phyloP scores from a whole-genome alignment of 2,888 invertebrate species.

The Agonum fuliginosum region DNA sequence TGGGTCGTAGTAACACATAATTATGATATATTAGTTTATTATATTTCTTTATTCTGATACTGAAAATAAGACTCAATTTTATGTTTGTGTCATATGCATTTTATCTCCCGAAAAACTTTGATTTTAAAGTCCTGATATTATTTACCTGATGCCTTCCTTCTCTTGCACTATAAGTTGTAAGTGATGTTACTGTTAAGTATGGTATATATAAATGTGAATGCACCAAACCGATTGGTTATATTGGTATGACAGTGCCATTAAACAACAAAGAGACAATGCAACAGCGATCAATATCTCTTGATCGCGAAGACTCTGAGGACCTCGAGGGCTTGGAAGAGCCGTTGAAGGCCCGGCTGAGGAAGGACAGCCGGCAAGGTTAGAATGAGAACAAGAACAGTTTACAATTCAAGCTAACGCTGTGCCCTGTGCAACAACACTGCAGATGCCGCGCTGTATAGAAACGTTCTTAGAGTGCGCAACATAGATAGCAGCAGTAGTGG shows the following conservation, averaged over 20 bases:
- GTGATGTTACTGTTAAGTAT: neutral
- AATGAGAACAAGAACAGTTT: conserved; percentile 64
- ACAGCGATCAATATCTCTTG: conserved; percentile 79
- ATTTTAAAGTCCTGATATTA: neutral
- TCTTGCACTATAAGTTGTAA: conserved; percentile 5
- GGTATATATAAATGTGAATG: neutral
- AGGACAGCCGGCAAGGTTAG: conserved; percentile 80
- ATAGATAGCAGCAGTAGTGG: conserved; percentile 50
- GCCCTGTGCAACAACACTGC: conserved; percentile 27
- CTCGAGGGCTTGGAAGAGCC: conserved; percentile 81
- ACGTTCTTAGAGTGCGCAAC: conserved; percentile 42
- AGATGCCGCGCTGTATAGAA: conserved; percentile 40
- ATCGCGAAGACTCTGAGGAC: conserved; percentile 77
- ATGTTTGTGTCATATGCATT: too few relatives aligned
- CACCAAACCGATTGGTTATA: conserved; percentile 9
- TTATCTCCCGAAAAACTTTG: too few relatives aligned
- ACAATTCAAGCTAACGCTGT: conserved; percentile 31
- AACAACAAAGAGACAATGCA: conserved; percentile 80
- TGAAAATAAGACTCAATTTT: too few relatives aligned
- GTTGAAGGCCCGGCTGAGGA: conserved; percentile 77
- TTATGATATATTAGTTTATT: too few relatives aligned
- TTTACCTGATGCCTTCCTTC: neutral
- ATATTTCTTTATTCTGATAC: too few relatives aligned
- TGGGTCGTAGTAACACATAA: too few relatives aligned
- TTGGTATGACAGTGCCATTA: conserved; percentile 76